Base-by-base conservation (phyloP, 2,113 vertebrate species). In the Pseudorasbora parva region DNA sequence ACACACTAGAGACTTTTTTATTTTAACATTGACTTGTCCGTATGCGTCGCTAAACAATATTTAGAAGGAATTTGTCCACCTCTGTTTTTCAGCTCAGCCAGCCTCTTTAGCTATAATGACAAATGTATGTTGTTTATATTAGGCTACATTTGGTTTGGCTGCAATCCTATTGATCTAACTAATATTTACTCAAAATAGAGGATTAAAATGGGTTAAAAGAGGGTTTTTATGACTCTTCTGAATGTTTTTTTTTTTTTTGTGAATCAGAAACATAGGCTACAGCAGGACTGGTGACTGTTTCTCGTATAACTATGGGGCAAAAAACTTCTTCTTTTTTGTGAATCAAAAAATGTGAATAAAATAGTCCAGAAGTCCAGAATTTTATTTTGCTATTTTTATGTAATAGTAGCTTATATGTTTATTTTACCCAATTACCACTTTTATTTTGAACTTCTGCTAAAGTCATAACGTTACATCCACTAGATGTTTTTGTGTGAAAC, bases 371-470 rank as follows among this genome's bases (percentile, higher is more conserved):
- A 12, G 57, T 5, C 5, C 5, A 25, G 12, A 12, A 2, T 17
- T 56, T 21, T 8, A 19, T n/a, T 59, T 23, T 60, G 11, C 11
- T 27, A 62, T 62, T 27, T 62, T 14, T 62, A 27, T 14, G 11
- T 27, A 59, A 59, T 1, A 23, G 1, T 12, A 60, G 12, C 14
- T 8, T 3, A 30, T 30, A 30, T 30, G n/a, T 74, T n/a, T n/a
- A 21, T 1, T 17, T 37, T 12, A 10, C 5, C 5, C 11, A 30
- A 12, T 27, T 59, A 81, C 82, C 76, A n/a, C n/a, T n/a, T 87
- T 84, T 84, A 87, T 77, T 69, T 77, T 87, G 62, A 86, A 80
- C 45, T n/a, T n/a, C n/a, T 23, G 2, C 0, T 33, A 15, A 49
- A 19, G 6, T 30, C 10, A 47, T 30, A n/a, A n/a, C n/a, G n/a